These are phyloP conservation scores for Balaeniceps rex DNA, from an alignment of 2,113 vertebrate genomes.

Conservation along the genomic window DNA sequence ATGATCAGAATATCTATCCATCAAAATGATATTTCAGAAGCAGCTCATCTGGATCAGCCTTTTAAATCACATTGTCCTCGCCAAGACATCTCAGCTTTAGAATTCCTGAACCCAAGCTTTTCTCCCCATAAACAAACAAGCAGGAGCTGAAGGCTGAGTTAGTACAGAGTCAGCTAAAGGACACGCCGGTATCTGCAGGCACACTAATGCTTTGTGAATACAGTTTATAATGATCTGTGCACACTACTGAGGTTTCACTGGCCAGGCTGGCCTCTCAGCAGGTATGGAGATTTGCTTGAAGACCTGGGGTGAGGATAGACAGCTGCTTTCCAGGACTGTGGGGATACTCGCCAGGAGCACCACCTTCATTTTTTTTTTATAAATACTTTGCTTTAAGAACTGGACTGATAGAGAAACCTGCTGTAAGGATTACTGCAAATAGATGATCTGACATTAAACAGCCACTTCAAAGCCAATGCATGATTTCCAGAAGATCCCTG, in stretches of 20 bases:
- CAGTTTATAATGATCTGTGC: neutral
- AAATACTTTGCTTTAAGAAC: neutral
- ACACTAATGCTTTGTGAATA: neutral
- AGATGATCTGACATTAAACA: neutral
- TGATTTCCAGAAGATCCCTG: neutral
- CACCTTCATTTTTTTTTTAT: neutral
- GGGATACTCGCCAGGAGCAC: neutral
- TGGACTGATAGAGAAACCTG: neutral
- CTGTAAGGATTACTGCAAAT: neutral
- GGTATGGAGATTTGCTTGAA: neutral
- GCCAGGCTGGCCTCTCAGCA: neutral
- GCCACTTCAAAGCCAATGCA: neutral
- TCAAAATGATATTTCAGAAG: neutral
- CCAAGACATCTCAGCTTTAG: neutral
- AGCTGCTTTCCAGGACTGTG: neutral
- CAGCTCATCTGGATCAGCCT: neutral
- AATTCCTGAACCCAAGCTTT: neutral
- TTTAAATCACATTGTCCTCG: neutral
- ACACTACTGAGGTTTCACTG: neutral
- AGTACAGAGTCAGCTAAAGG: neutral
- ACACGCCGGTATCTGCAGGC: fast-evolving
- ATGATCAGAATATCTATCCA: neutral
- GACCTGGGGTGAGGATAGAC: neutral
- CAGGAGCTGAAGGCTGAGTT: neutral
- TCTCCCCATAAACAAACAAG: neutral